Base-by-base conservation (phyloP, 2,888 invertebrate species). In the Melolontha melolontha region DNA sequence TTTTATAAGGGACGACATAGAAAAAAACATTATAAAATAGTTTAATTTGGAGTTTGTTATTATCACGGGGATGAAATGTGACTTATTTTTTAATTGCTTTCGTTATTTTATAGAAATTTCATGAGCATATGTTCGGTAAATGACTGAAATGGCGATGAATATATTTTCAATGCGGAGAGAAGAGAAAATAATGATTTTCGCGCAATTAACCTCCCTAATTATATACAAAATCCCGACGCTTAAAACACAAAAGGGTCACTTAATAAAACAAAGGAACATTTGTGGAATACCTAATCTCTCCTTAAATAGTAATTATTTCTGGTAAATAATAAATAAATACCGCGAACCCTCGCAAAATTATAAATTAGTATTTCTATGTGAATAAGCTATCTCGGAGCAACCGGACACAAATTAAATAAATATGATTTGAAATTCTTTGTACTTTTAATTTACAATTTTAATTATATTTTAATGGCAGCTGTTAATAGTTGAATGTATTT, bases 231-330 rank as follows among this genome's bases (percentile, higher is more conserved):
- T 29, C 27, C 12, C 51, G 27, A 51, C 51, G 51, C 51, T 29
- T 51, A 51, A 22, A 29, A 17, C 51, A 51, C 51, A 51, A 51
- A 51, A 51, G 51, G 51, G 29, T 51, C 29, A 51, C 51, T 51
- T 51, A 51, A 51, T 51, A 51, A 27, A 51, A 51, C 51, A 51
- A 51, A 51, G 51, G 51, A 51, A 51, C 12, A 29, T 51, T 51
- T 51, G 29, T n/a, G 34, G 51, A 51, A 29, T 51, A 51, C 29
- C 29, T 51, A 51, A 27, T 34, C 51, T 34, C 51, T 29, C 22
- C 34, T 51, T 27, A 29, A 51, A 51, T 51, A 51, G 27, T 29
- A 51, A 51, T 51, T 51, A 27, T 51, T 51, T 34, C 51, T 51
- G 29, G 51, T 51, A 51, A 51, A 51, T 29, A 51, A 34, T 12